Evolutionary conservation across 53 echinoderm and acorn worm genomes (phyloP).

Genomic region (Temnopleurus reevesii): DNA sequence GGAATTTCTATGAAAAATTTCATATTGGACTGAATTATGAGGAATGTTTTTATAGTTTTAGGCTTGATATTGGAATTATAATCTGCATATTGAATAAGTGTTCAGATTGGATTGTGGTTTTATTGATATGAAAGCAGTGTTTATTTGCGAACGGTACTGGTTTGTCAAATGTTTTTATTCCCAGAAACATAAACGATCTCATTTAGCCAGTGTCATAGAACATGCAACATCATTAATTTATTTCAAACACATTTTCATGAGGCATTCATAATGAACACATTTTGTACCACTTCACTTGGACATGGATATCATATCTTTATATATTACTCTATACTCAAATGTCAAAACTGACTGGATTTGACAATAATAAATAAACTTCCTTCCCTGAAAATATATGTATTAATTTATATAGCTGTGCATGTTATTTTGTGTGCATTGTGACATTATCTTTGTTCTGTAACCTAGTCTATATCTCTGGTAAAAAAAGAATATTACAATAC

Average conservation of each 20-base stretch:
- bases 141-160: too few species aligned
- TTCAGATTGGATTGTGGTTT: neutral
- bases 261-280: too few species aligned
- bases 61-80: slow-evolving; percentile 2
- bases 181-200: too few species aligned
- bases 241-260: too few species aligned
- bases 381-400: neutral
- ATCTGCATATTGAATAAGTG: neutral
- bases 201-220: too few species aligned
- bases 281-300: too few species aligned
- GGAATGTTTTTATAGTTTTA: slow-evolving; percentile 21
- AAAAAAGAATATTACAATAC: neutral
- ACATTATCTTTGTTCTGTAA: neutral
- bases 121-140: neutral
- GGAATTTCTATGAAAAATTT: neutral
- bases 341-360: too few species aligned
- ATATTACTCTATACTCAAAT: too few species aligned
- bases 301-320: too few species aligned
- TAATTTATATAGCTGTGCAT: neutral
- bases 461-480: neutral
- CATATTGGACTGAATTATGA: neutral
- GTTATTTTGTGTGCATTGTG: slow-evolving; percentile 28
- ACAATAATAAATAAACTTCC: too few species aligned
- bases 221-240: too few species aligned
- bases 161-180: too few species aligned